Percentiles rank a stretch among this genome's conserved stretches.
phyloP scores from a whole-genome alignment of 2,113 vertebrate genomes.

The Dipodomys merriami region DNA sequence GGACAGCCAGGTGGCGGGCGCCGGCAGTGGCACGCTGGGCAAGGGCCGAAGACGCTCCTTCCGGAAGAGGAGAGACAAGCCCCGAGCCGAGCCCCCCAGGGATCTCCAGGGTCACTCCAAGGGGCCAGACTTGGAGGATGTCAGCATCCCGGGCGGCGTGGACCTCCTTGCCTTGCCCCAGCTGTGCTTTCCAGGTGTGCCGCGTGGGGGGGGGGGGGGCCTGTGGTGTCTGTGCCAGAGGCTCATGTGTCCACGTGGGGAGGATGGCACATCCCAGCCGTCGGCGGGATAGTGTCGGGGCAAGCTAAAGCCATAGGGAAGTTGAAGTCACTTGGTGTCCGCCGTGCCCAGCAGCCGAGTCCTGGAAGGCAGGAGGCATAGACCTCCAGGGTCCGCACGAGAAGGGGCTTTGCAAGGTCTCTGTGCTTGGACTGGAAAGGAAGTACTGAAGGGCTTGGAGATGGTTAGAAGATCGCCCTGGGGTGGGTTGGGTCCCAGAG shows the following conservation, averaged over 20 bases:
- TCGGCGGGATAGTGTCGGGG: not conserved
- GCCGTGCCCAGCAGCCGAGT: not conserved
- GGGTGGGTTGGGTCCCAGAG: rapidly evolving
- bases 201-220: rapidly evolving
- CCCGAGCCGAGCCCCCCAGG: conserved; percentile 67
- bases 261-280: not conserved
- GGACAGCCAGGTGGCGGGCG: conserved; percentile 68
- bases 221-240: not conserved
- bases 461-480: not conserved
- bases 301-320: not conserved
- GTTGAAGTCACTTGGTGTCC: too few species aligned
- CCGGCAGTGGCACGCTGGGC: conserved; percentile 80
- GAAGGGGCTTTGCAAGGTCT: too few species aligned
- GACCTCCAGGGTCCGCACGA: too few species aligned
- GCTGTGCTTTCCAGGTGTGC: conserved; percentile 96
- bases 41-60: conserved; percentile 87
- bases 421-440: not conserved
- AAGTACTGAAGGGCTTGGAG: not conserved
- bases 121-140: conserved; percentile 82
- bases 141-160: conserved; percentile 89
- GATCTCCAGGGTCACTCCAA: conserved; percentile 65
- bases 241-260: rapidly evolving
- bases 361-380: not conserved
- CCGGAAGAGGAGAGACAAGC: conserved; percentile 91
- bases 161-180: conserved; percentile 93